A percentile compares a stretch with the other conserved stretches of the same genome.
Evolutionary conservation across 2,888 invertebrate genomes (phyloP).

Genomic region (Elmis aenea): DNA sequence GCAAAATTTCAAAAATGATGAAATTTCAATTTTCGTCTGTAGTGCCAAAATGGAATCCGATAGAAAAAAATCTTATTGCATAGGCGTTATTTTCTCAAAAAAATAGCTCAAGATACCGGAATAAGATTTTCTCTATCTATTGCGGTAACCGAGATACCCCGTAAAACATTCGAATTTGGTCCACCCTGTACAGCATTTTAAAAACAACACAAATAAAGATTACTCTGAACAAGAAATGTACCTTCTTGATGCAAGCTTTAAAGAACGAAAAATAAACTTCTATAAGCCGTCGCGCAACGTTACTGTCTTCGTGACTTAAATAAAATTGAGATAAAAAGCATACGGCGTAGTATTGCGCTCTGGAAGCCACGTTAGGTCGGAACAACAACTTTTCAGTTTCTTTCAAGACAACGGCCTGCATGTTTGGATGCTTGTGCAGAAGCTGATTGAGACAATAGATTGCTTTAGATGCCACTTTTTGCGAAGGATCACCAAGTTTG

Average conservation of each 20-base stretch:
- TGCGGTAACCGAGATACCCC: too few relatives aligned
- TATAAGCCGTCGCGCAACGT: constrained; percentile 78
- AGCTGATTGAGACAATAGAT: constrained; percentile 80
- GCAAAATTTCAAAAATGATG: too few relatives aligned
- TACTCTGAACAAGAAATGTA: too few relatives aligned
- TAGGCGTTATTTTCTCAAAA: too few relatives aligned
- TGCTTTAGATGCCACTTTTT: constrained; percentile 83
- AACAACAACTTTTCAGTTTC: constrained; percentile 91
- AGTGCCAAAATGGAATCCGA: too few relatives aligned
- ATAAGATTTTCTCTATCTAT: too few relatives aligned
- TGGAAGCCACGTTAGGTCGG: constrained; percentile 70
- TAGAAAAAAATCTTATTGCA: too few relatives aligned
- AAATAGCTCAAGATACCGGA: too few relatives aligned
- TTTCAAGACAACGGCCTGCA: constrained; percentile 80
- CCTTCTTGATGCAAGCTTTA: constrained; percentile 82
- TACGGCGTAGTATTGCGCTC: constrained; percentile 89
- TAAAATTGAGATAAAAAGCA: constrained; percentile 87
- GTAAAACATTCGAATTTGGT: too few relatives aligned
- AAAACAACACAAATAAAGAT: constrained; percentile 4
- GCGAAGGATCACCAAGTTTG: constrained; percentile 91
- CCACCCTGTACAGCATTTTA: constrained; percentile 1
- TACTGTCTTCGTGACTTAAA: constrained; percentile 64
- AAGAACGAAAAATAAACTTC: constrained; percentile 94
- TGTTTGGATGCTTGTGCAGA: constrained; percentile 79
- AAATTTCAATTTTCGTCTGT: too few relatives aligned